These are phyloP conservation scores for Hololepta plana DNA, from an alignment of 2,888 invertebrate genomes.

Conservation along the genomic window DNA sequence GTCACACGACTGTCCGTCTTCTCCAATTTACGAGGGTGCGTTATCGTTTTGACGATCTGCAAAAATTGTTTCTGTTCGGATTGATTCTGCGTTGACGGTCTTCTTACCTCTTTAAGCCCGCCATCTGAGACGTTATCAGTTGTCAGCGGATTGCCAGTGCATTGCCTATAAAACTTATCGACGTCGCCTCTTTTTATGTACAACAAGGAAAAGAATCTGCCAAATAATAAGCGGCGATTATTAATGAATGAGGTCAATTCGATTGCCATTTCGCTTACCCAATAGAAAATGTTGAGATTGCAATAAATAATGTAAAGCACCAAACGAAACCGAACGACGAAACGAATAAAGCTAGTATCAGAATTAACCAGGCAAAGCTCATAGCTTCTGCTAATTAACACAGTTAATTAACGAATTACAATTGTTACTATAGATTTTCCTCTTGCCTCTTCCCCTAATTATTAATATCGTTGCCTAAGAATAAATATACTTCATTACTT, in stretches of 20 bases:
- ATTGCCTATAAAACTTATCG: slow-evolving; percentile 22
- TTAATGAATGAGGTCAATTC: slow-evolving; percentile 1
- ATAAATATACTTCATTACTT: too few relatives aligned
- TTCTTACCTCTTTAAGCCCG: slow-evolving; percentile 18
- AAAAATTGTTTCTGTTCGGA: too few relatives aligned
- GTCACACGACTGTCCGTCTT: slow-evolving; percentile 48
- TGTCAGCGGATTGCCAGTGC: slow-evolving; percentile 23
- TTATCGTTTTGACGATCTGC: slow-evolving; percentile 12
- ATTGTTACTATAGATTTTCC: too few relatives aligned
- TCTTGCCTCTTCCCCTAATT: too few relatives aligned
- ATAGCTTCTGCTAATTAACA: too few relatives aligned
- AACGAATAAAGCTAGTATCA: slow-evolving; percentile 23
- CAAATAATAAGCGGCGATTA: slow-evolving; percentile 3
- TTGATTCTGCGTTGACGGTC: too few relatives aligned
- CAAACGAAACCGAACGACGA: slow-evolving; percentile 26
- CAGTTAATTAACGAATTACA: too few relatives aligned
- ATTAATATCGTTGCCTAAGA: too few relatives aligned
- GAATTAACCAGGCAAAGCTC: slow-evolving; percentile 22
- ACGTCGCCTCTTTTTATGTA: slow-evolving; percentile 25
- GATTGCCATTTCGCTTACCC: slow-evolving; percentile 19
- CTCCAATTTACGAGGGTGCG: slow-evolving; percentile 19
- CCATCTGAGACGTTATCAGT: slow-evolving; percentile 24
- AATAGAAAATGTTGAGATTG: slow-evolving; percentile 20
- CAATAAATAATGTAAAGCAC: slow-evolving; percentile 20
- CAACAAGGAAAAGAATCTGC: slow-evolving; percentile 17